phyloP scores from a whole-genome alignment of 2,888 invertebrate species.

The Conistra vaccinii region DNA sequence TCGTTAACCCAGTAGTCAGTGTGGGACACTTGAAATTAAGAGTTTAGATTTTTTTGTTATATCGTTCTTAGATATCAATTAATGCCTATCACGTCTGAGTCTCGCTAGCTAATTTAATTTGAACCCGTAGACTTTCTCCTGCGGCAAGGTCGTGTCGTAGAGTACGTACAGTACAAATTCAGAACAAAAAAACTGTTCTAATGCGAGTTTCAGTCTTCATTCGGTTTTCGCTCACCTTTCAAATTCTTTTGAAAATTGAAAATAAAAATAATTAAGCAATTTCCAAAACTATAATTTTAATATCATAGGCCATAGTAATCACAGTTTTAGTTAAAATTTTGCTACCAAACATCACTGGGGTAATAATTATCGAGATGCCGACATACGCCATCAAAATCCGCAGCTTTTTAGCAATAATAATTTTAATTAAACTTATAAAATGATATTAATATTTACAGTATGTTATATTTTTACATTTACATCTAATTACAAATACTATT shows the following conservation, averaged over 20 bases:
- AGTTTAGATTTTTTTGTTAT: neutral
- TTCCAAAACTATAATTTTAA: neutral
- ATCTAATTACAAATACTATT: conserved; percentile 80
- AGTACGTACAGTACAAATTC: neutral
- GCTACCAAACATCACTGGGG: neutral
- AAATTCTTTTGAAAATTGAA: neutral
- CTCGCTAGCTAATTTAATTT: neutral
- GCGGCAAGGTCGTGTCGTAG: neutral
- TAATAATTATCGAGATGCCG: neutral
- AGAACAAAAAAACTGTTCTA: neutral
- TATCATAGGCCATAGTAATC: neutral
- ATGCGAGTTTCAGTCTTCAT: neutral
- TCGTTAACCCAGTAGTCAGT: neutral
- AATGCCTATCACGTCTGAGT: neutral
- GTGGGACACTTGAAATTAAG: no score
- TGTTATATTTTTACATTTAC: conserved; percentile 64
- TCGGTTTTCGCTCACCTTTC: neutral
- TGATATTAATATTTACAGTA: conserved; percentile 58
- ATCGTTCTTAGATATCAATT: neutral
- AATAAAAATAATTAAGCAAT: neutral
- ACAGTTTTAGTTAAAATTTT: neutral
- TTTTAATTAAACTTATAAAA: conserved; percentile 38
- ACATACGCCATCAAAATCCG: conserved; percentile 25
- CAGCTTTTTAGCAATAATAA: conserved; percentile 9
- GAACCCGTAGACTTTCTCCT: neutral